Conservation (phyloP, 2,888 invertebrate species). For the Campoplex nolae region DNA sequence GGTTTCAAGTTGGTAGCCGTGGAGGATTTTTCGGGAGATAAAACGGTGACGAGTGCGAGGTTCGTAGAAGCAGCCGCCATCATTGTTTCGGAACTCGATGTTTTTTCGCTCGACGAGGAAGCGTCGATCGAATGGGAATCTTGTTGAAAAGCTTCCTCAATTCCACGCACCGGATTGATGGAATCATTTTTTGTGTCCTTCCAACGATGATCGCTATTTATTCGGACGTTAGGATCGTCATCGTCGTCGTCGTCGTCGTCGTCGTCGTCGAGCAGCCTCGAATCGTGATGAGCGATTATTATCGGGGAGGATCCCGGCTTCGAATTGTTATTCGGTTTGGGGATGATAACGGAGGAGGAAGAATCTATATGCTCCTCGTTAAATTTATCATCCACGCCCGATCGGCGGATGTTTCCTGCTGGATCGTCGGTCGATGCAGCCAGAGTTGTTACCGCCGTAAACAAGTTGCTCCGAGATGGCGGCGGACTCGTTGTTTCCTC, state of each 20-base stretch:
- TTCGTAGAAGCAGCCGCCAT: conserved; percentile 70
- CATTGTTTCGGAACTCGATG: conserved; percentile 66
- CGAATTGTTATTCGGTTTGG: no score
- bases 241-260: no score
- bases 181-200: not conserved
- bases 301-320: no score
- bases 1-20: not conserved
- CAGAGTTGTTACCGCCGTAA: not conserved
- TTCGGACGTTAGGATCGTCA: no score
- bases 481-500: conserved; percentile 2
- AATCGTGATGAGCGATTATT: no score
- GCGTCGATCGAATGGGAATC: not conserved
- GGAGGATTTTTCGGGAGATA: no score
- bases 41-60: conserved; percentile 13
- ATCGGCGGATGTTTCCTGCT: not conserved
- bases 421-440: not conserved
- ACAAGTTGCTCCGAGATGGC: no score
- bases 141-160: conserved; percentile 41
- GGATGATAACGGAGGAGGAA: no score
- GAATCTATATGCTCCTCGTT: no score
- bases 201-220: not conserved
- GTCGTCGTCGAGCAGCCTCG: no score
- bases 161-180: conserved; percentile 33
- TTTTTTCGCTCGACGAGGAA: conserved; percentile 12
- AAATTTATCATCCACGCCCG: no score